Evolutionary conservation across 2,113 vertebrate species (phyloP), one percentile per base, ranked within the genome.

Genomic region (Otocyon megalotis): DNA sequence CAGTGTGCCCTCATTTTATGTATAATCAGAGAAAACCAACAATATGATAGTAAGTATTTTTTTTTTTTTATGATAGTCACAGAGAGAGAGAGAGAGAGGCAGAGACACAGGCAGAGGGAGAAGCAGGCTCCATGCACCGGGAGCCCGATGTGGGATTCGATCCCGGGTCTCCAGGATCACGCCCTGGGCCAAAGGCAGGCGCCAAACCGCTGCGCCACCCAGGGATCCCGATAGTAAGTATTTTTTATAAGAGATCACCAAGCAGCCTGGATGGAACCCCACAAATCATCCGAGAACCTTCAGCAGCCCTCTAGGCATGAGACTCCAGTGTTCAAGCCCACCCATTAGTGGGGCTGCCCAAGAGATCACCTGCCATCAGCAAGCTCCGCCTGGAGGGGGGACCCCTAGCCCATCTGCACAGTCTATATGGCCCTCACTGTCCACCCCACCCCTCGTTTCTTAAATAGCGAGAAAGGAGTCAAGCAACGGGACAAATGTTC

Each of bases 271-370:
- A 88, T 8, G 22, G 92, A 71, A 48, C 24, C 74, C 72, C 30
- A 48, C 20, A 60, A 58, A 81, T 90, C 65, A 63, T 85, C 56
- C 50, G 54, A 77, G 77, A 82, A 79, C 3, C 62, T 32, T 58
- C 15, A 19, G 19, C 14, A 35, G 32, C 17, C 24, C 71, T 17
- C 48, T 63, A 94, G 19, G 0, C 50, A 88, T 19, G 95, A 94
- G 65, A 90, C 58, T 65, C 58, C 56, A 50, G 54, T 0, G 1
- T 95, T 91, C 83, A 74, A 79, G 72, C 74, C 94, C 94, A 96
- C 79, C 76, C 84, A 96, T 87, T 96, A 37, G 20, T 56, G 54
- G 71, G 79, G 82, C 97, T 96, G 90, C 30, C 72, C 90, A 17
- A 65, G 88, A 8, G 0, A 92, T 86, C 81, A 95, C 84, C 93